Base-by-base conservation (phyloP, 2,113 vertebrate genomes). In the Leptodactylus fuscus region DNA sequence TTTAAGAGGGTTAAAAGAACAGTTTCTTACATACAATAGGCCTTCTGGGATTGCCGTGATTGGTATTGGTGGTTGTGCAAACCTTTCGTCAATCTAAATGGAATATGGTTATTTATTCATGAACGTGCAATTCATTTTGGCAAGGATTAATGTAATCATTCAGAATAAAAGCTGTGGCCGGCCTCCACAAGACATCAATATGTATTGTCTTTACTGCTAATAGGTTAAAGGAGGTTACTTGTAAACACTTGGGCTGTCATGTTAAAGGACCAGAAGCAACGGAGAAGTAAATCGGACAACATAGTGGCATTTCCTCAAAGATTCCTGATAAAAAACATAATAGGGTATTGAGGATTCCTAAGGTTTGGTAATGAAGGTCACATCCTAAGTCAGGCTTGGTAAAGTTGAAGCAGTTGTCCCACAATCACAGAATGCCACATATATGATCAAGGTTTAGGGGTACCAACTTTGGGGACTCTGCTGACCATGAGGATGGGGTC, bases 61-160 rank as follows among this genome's bases (percentile, higher is more conserved):
- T 34, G 32, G 16, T 38, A 69, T 69, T 69, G 34, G 65, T 38
- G 32, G 32, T 69, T 69, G 29, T 69, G 22, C 34, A 38, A 69
- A 69, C 16, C 34, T 38, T 6, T 38, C 1, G 36, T 69, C 5
- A 69, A 38, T 69, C 18, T 69, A 69, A 69, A 69, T 69, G 18
- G 32, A 69, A 38, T 69, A 38, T 69, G 32, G 34, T 69, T 69
- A 69, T 69, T 69, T 69, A 69, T 69, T 36, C 65, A 69, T 69
- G 65, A 38, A 38, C 65, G 22, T 22, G 18, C 65, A 69, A 69
- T 69, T 69, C 32, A 69, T 69, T 69, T 69, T 69, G 65, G 16
- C 32, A 36, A 69, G 2, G 65, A 69, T 69, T 22, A 13, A 69
- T 69, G 65, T 20, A 38, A 38, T 38, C 16, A 8, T 38, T 69